phyloP scores from a whole-genome alignment of 2,797 vertebrate species.

The Halcyon chelicuti region DNA sequence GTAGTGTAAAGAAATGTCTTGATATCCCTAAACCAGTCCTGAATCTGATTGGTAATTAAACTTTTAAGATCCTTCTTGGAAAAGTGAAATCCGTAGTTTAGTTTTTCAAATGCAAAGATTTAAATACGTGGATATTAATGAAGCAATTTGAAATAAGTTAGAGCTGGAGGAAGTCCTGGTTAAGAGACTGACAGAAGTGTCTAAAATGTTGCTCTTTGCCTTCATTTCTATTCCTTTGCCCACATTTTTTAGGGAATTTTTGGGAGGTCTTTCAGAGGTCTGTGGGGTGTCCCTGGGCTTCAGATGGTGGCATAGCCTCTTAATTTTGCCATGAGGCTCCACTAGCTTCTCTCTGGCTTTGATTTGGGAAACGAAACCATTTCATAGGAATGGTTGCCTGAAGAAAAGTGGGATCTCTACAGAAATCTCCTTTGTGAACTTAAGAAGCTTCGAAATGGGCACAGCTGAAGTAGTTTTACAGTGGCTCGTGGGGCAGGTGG shows the following conservation, averaged over 20 bases:
- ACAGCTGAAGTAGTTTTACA: neutral
- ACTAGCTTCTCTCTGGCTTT: neutral
- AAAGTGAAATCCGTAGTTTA: neutral
- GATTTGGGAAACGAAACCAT: neutral
- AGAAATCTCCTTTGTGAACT: neutral
- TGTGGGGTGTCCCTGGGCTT: neutral
- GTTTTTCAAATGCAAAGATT: neutral
- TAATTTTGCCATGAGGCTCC: neutral
- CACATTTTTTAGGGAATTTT: neutral
- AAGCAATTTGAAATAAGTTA: neutral
- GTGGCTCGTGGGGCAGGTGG: neutral
- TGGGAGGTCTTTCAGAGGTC: neutral
- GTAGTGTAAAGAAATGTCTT: neutral
- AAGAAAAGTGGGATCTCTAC: neutral
- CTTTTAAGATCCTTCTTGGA: neutral
- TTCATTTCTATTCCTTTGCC: neutral
- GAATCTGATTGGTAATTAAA: neutral
- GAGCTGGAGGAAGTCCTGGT: neutral
- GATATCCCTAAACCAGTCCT: neutral
- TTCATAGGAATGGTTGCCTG: neutral
- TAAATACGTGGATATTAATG: neutral
- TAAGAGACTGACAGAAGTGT: neutral
- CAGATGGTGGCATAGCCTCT: neutral
- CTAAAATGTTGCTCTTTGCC: neutral
- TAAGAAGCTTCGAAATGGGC: neutral